phyloP scores from a whole-genome alignment of 2,113 vertebrate genomes.

The Chloropsis hardwickii region DNA sequence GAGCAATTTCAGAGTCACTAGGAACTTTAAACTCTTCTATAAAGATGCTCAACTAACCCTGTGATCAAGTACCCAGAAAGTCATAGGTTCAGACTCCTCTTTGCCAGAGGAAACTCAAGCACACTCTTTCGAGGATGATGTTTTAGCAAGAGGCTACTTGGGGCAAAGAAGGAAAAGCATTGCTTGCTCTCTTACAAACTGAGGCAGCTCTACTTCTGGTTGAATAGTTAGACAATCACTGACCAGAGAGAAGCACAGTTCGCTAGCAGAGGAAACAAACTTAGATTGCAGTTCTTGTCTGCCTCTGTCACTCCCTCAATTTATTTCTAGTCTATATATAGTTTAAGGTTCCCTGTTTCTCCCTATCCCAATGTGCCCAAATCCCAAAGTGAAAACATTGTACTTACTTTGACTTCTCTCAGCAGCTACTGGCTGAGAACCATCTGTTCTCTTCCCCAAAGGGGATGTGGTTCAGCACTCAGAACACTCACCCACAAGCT shows the following conservation, averaged over 20 bases:
- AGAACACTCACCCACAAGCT: background rate
- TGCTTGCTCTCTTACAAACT: background rate
- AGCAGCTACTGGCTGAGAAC: background rate
- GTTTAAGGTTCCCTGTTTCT: background rate
- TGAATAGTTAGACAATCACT: background rate
- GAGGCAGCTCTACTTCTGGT: background rate
- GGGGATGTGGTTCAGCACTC: fast-evolving
- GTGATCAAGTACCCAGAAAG: background rate
- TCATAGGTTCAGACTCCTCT: background rate
- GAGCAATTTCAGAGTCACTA: background rate
- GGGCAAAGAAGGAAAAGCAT: background rate
- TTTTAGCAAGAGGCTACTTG: background rate
- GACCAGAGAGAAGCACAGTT: background rate
- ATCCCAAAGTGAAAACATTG: background rate
- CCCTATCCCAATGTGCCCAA: fast-evolving
- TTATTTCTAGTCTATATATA: background rate
- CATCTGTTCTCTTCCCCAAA: background rate
- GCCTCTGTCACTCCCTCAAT: no score
- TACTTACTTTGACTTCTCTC: background rate
- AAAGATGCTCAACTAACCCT: background rate
- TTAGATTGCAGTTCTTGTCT: background rate
- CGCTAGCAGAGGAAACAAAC: background rate
- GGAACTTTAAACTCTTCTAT: background rate
- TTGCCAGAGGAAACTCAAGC: background rate
- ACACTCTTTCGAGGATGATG: background rate